phyloP scores from a whole-genome alignment of 2,113 vertebrate genomes.

The Macaca mulatta region DNA sequence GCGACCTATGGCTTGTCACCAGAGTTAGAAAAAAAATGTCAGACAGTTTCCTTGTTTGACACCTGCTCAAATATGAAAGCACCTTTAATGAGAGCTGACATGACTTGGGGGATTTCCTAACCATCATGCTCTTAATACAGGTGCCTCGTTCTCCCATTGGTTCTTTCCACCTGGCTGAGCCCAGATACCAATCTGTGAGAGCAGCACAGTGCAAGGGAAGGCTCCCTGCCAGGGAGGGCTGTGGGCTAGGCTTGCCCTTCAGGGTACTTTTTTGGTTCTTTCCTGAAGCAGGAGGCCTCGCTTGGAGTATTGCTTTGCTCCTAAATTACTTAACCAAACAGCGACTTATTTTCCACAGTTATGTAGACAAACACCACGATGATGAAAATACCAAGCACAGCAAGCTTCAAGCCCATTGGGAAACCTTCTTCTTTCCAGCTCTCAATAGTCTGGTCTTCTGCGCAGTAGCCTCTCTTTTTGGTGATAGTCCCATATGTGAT shows the following conservation, averaged over 20 bases:
- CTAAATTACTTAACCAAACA: constrained; percentile 44
- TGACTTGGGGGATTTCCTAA: background rate
- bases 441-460: fast-evolving
- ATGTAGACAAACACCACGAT: constrained; percentile 84
- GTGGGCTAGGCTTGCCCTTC: background rate
- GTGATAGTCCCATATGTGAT: fast-evolving
- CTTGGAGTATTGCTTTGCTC: background rate
- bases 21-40: background rate
- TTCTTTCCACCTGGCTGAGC: background rate
- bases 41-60: background rate
- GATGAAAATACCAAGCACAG: constrained; percentile 81
- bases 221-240: background rate
- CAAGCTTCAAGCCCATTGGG: constrained; percentile 80
- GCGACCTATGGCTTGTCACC: background rate
- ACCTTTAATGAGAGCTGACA: background rate
- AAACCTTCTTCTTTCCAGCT: background rate
- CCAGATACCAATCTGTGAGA: fast-evolving
- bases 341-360: constrained; percentile 74
- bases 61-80: background rate
- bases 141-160: background rate
- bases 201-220: background rate
- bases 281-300: background rate
- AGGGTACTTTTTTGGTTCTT: background rate
- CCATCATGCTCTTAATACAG: background rate
- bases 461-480: fast-evolving